These are phyloP conservation scores for Bucco capensis DNA, from an alignment of 2,113 vertebrate species.

Conservation along the genomic window DNA sequence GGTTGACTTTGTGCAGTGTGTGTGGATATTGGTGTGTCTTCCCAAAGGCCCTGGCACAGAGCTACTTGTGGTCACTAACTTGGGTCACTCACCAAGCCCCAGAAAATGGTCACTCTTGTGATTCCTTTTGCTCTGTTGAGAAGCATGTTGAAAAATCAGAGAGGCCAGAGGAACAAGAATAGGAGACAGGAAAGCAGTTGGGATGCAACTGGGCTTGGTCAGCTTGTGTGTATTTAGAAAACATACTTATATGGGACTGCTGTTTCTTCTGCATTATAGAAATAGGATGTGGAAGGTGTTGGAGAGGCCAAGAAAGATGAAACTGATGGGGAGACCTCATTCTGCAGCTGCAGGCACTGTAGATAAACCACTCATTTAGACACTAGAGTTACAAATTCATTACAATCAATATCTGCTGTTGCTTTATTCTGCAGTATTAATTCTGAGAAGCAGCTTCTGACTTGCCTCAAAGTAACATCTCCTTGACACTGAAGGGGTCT, in stretches of 20 bases:
- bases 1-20: background rate
- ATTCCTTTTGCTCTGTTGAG: background rate
- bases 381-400: background rate
- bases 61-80: background rate
- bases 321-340: background rate
- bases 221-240: background rate
- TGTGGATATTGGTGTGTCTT: background rate
- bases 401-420: background rate
- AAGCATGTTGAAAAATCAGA: background rate
- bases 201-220: background rate
- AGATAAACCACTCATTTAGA: background rate
- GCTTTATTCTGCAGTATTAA: background rate
- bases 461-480: background rate
- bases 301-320: background rate
- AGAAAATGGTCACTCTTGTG: background rate
- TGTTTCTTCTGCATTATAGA: background rate
- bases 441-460: background rate
- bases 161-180: background rate
- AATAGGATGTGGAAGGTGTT: background rate
- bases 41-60: background rate
- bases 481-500: rapidly evolving
- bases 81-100: background rate
- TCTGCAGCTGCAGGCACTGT: background rate
- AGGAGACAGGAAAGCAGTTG: background rate
- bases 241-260: background rate